Evolutionary conservation across 2,113 vertebrate species (phyloP).

Genomic region (Sphyrna mokarran): DNA sequence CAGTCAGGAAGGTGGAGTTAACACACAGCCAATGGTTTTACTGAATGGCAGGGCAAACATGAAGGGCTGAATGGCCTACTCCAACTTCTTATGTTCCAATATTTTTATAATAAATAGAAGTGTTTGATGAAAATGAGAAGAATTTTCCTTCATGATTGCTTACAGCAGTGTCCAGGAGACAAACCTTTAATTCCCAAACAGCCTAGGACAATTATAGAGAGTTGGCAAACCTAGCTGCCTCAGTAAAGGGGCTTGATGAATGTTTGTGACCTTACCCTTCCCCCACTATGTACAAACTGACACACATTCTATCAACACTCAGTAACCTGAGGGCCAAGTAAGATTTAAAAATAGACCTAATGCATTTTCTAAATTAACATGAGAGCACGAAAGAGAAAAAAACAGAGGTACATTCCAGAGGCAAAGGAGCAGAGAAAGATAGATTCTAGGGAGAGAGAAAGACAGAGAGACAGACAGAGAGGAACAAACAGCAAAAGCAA

Average conservation of each 20-base stretch:
- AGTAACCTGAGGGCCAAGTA: neutral
- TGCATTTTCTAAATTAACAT: neutral
- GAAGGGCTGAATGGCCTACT: too few relatives aligned
- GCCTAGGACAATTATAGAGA: neutral
- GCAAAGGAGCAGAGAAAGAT: neutral
- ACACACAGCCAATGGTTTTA: too few relatives aligned
- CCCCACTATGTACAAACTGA: neutral
- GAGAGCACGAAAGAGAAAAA: neutral
- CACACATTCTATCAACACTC: neutral
- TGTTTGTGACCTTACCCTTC: neutral
- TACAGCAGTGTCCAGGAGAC: neutral
- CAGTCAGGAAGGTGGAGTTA: too few relatives aligned
- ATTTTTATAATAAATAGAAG: neutral
- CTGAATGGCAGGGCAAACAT: too few relatives aligned
- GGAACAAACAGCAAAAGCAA: neutral
- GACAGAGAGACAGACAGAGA: neutral
- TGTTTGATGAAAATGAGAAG: neutral
- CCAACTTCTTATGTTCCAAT: neutral
- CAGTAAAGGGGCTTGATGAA: neutral
- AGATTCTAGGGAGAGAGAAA: neutral
- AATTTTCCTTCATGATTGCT: neutral
- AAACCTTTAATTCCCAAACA: neutral
- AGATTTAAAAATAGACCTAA: neutral
- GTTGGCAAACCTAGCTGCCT: neutral
- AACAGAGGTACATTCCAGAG: neutral